Evolutionary conservation across 2,113 vertebrate species (phyloP).

Genomic region (Percopsis transmontana): DNA sequence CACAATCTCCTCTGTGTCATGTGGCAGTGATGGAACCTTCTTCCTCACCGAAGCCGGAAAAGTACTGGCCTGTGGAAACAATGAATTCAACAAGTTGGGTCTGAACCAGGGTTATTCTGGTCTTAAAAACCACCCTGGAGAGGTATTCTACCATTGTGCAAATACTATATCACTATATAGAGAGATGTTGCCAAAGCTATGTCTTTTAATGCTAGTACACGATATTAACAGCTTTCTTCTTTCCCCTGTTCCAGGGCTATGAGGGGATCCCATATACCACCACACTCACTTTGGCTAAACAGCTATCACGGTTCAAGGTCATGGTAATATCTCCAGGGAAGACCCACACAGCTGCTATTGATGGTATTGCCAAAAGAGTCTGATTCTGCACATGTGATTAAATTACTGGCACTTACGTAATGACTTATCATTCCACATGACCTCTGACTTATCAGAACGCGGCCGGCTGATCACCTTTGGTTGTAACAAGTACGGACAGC

Average conservation of each 20-base stretch:
- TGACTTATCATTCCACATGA: background rate
- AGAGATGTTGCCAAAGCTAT: background rate
- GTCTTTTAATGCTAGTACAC: background rate
- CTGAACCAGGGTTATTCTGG: slow-evolving; percentile 94
- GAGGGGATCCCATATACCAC: slow-evolving; percentile 91
- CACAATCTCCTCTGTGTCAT: slow-evolving; percentile 87
- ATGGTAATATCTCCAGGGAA: slow-evolving; percentile 88
- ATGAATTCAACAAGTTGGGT: slow-evolving; percentile 96
- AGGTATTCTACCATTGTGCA: slow-evolving; percentile 56
- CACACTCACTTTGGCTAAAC: slow-evolving; percentile 91
- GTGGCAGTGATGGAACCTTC: slow-evolving; percentile 93
- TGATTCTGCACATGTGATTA: background rate
- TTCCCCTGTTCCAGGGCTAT: slow-evolving; percentile 75
- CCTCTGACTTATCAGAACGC: slow-evolving; percentile 77
- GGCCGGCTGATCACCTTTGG: slow-evolving; percentile 94
- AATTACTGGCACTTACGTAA: background rate
- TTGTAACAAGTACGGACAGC: slow-evolving; percentile 95
- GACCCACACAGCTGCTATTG: slow-evolving; percentile 94
- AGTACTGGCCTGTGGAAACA: slow-evolving; percentile 95
- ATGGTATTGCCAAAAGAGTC: slow-evolving; percentile 76
- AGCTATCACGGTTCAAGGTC: slow-evolving; percentile 91
- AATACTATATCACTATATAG: background rate
- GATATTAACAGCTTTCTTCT: background rate
- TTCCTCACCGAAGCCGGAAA: slow-evolving; percentile 93
- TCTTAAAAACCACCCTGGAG: slow-evolving; percentile 87